Evolutionary conservation across 92 coral and sea anemone genomes (phyloP), one percentile per base, ranked within the genome.

Genomic region (Epizoanthus scotinus): DNA sequence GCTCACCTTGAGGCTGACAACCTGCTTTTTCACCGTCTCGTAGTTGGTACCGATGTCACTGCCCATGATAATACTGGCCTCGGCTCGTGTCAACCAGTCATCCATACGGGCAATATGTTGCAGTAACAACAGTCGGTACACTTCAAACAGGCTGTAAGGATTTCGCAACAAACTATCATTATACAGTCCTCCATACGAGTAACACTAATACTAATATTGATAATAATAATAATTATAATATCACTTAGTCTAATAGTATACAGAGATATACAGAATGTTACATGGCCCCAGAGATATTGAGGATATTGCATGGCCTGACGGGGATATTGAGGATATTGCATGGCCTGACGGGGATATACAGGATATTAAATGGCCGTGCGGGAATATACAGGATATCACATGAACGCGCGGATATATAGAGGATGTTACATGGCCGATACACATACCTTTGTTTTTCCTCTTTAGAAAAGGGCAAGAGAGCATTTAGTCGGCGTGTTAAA

Each of bases 1-100:
- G n/a, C 44, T 15, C 38, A 95, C 99, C 96, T 95, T 90, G 54
- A 90, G 97, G 47, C 88, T 93, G 3, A 89, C 93, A 70, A 87
- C 71, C 59, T 95, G 98, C 31, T 87, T 63, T 74, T 89, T 93
- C 8, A 87, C 85, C 5, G 92, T 78, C 20, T 95, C 94, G 67
- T 91, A 93, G 82, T 87, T 89, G 7, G 89, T 80, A 22, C 96
- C 93, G 36, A 86, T 82, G 12, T 9, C 36, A 8, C 85, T 86
- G 12, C 67, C 80, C n/a, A 74, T 34, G 3, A 15, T 31, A 8
- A 74, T 62, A 29, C 25, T 74, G 6, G 31, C 24, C 54, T 57
- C 56, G 1, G 67, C 80, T 34, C 80, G 67, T 18, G 80, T 74
- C 58, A 74, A 19, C 80, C 80, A 74, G 67, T 74, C 80, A 20